These are phyloP conservation scores for Elachura formosa DNA, from an alignment of 2,113 vertebrate species.

Conservation along the genomic window DNA sequence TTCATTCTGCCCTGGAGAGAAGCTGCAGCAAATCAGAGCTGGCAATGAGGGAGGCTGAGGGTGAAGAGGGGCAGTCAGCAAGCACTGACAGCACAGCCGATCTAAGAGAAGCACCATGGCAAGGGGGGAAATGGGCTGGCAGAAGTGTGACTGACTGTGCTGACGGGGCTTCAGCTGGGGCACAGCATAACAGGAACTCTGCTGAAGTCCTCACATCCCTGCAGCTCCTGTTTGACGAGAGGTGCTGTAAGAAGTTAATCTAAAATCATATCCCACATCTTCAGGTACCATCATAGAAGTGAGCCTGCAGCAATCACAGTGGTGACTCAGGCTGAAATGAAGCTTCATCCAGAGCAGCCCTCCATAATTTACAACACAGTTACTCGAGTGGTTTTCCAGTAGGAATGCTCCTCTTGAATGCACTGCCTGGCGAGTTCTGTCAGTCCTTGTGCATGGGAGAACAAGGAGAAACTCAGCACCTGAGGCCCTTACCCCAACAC, in stretches of 20 bases:
- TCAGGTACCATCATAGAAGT: fast-evolving
- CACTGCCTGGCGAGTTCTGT: neutral
- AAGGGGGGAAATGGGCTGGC: neutral
- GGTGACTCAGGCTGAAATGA: neutral
- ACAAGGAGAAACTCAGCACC: neutral
- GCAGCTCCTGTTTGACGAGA: neutral
- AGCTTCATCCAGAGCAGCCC: neutral
- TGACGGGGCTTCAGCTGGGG: neutral
- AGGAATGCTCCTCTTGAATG: neutral
- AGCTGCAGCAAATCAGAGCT: neutral
- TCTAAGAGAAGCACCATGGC: neutral
- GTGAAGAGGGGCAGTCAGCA: neutral
- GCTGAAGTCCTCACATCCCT: neutral
- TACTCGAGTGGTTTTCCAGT: neutral
- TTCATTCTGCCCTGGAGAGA: neutral
- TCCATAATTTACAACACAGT: neutral
- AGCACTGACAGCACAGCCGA: fast-evolving
- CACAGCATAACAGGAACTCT: fast-evolving
- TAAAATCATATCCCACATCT: neutral
- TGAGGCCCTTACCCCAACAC: neutral
- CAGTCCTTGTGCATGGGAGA: neutral
- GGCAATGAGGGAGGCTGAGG: neutral
- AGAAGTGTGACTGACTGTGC: neutral
- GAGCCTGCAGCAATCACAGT: neutral
- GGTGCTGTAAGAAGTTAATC: neutral